phyloP scores from a whole-genome alignment of 1,140 invertebrate genomes.

The Drosophila mojavensis region DNA sequence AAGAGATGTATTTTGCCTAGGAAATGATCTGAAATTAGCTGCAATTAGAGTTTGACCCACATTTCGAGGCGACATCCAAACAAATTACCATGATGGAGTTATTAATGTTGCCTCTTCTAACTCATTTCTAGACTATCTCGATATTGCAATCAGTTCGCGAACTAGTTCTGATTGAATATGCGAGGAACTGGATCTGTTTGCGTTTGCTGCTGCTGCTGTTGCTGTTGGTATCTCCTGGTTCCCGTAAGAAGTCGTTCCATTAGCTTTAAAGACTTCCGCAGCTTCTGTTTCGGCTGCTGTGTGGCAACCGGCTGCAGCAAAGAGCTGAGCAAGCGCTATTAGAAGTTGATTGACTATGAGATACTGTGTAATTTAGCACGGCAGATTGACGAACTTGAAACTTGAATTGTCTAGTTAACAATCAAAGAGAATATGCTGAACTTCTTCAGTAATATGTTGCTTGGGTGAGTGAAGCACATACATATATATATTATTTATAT shows the following conservation, averaged over 20 bases:
- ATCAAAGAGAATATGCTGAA: too few species aligned
- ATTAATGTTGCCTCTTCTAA: slow-evolving; percentile 27
- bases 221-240: not conserved
- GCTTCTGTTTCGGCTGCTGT: slow-evolving; percentile 46
- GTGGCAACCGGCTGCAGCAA: slow-evolving; percentile 64
- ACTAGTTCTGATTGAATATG: slow-evolving; percentile 44
- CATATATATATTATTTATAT: too few species aligned
- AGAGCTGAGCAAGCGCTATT: not conserved
- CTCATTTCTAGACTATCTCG: slow-evolving; percentile 1
- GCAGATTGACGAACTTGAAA: too few species aligned
- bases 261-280: slow-evolving; percentile 61
- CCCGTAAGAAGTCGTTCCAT: slow-evolving; percentile 61
- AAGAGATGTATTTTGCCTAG: not conserved
- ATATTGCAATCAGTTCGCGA: slow-evolving; percentile 22
- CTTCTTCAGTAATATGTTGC: too few species aligned
- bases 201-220: not conserved
- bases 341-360: not conserved
- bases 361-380: not conserved
- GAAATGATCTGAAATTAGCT: slow-evolving; percentile 21
- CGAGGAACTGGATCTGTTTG: slow-evolving; percentile 38
- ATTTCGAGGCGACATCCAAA: not conserved
- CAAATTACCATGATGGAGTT: slow-evolving; percentile 40
- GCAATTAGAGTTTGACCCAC: slow-evolving; percentile 23
- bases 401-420: not conserved
- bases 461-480: too few species aligned